Evolutionary conservation across 37 sponge, comb jelly and placozoan species (phyloP), one percentile per base, ranked within the genome.

Genomic region (Halisarca cf. caerulea): DNA sequence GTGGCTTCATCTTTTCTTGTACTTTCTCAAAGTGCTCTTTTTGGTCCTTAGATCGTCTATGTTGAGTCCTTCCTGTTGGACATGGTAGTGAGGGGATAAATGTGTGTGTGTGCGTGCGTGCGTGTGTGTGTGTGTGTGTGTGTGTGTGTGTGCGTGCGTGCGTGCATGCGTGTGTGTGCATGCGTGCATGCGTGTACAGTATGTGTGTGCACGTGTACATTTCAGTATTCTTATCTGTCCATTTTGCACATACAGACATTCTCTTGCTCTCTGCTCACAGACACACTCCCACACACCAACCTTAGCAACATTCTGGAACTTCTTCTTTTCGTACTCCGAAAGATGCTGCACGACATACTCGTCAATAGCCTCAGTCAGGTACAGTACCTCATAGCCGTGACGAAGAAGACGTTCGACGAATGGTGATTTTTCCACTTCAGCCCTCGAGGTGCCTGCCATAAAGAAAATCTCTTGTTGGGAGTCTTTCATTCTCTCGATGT

Each of bases 381-480:
- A 99, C 35, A 99, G 61, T 27, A 99, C 95, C 70, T 99, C 99
- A 62, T 98, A 99, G 15, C 95, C 97, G 41, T 92, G 97, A 84
- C 78, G 90, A 53, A 96, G 87, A 4, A 95, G 89, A 32, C 97
- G 79, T 87, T 99, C 99, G 20, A 99, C 99, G 58, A 99, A 99
- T 21, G 99, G 99, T 32, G 97, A 95, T 59, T 69, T 60, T 84
- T 94, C 93, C 4, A 84, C 88, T 78, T 98, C 97, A 4, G 37
- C 43, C 23, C 91, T 55, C 60, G 70, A 82, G 35, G 87, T 38
- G 0, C 91, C 96, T 21, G 97, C 91, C 89, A 98, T 90, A 89
- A 92, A 98, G 91, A 96, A 98, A 86, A 98, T 96, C 80, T 94
- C 92, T 17, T 98, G 97, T 70, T 98, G 99, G 78, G 96, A 94